Evolutionary conservation across 2,113 vertebrate genomes (phyloP), one percentile per base, ranked within the genome.

Genomic region (Mesoclemmys tuberculata): DNA sequence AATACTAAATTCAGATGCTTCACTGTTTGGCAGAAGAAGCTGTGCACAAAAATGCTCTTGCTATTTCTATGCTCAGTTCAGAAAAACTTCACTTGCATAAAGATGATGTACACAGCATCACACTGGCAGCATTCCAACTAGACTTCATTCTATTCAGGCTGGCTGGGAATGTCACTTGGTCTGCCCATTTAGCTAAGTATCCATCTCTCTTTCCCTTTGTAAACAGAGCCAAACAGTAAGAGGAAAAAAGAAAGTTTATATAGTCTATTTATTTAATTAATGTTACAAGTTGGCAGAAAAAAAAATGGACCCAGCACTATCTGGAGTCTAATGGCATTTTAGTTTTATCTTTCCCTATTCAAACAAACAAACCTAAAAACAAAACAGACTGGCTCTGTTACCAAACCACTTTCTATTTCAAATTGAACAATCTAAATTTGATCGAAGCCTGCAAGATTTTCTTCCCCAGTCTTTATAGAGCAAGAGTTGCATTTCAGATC

Each of bases 181-280:
- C 12, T 41, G 19, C 24, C 29, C 2, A 21, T 58, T 90, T 68
- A 88, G 18, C 48, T 88, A 86, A 80, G 5, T 10, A 84, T 2
- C 0, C 0, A 9, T n/a, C 18, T 41, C 71, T 79, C 35, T 56
- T 5, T 75, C 16, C 11, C 5, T 80, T 0, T 8, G 10, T 4
- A 84, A 51, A 51, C 8, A 22, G 2, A 88, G 5, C 1, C 13
- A 26, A 80, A 56, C 18, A 85, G 6, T 8, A n/a, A 51, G 24
- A 75, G 78, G 4, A 14, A 9, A 78, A 55, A 80, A 88, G 46
- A 41, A 41, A 31, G 1, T n/a, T 19, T 84, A 93, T 87, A 58
- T 41, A 81, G 3, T 10, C 10, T 77, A 8, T 54, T 88, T 1
- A 26, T 68, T 87, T 88, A 10, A n/a, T 46, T 82, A 80, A 5